A percentile compares a stretch with the other conserved stretches of the same genome.
These are phyloP conservation scores for Mastomys coucha DNA, from an alignment of 2,113 vertebrate genomes.

Conservation along the genomic window DNA sequence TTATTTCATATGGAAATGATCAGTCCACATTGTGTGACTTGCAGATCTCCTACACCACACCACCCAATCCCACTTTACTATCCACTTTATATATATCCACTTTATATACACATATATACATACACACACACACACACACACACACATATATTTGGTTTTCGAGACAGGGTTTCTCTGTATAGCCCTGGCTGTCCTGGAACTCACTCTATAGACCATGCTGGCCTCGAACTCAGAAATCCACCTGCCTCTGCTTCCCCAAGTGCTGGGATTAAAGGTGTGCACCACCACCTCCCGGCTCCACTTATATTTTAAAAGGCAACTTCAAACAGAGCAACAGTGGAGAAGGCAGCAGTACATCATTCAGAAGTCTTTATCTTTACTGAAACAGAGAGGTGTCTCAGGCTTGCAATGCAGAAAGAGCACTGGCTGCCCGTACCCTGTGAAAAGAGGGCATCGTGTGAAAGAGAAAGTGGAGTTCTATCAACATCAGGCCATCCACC, in stretches of 20 bases:
- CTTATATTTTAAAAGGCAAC: background rate
- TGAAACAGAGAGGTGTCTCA: background rate
- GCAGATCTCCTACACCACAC: background rate
- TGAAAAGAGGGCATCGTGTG: background rate
- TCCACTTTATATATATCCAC: background rate
- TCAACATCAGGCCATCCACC: background rate
- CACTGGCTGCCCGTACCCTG: background rate
- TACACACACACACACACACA: too few relatives aligned
- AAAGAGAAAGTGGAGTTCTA: background rate
- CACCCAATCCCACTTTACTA: background rate
- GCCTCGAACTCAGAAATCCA: too few relatives aligned
- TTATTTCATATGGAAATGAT: constrained; percentile 3
- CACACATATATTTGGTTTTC: too few relatives aligned
- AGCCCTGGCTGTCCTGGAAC: too few relatives aligned
- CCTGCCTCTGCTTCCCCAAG: too few relatives aligned
- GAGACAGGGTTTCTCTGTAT: too few relatives aligned
- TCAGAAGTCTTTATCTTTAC: background rate
- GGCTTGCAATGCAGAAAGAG: background rate
- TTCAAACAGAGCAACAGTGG: background rate
- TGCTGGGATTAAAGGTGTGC: too few relatives aligned
- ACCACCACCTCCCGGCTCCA: too few relatives aligned
- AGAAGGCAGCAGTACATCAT: background rate
- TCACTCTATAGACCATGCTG: too few relatives aligned
- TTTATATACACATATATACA: too few relatives aligned
- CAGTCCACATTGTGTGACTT: background rate